Percentiles rank a stretch among this genome's conserved stretches.
phyloP scores from a whole-genome alignment of 2,113 vertebrate genomes.

The Pogona vitticeps region DNA sequence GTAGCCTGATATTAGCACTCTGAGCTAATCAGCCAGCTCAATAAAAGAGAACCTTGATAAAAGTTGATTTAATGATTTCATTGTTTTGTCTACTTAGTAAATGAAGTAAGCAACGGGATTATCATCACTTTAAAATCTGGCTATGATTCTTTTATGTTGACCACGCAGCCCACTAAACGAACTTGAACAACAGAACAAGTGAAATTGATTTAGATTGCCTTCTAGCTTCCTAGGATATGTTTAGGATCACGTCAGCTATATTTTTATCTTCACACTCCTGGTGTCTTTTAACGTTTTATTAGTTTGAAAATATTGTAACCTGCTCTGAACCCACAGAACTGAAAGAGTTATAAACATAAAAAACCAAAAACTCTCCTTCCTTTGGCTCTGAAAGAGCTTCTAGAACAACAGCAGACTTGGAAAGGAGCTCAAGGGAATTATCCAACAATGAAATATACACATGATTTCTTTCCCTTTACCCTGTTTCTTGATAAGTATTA shows the following conservation, averaged over 20 bases:
- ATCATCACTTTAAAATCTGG: constrained; percentile 61
- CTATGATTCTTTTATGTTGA: not conserved
- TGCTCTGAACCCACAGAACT: not conserved
- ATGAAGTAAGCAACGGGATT: constrained; percentile 69
- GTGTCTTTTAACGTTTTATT: not conserved
- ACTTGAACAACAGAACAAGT: not conserved
- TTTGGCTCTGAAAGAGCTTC: not conserved
- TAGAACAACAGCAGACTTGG: not conserved
- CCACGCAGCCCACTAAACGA: not conserved
- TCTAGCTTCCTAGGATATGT: constrained; percentile 6
- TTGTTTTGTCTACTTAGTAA: constrained; percentile 65
- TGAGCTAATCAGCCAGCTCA: too few species aligned
- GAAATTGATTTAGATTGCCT: not conserved
- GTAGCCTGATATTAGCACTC: too few species aligned
- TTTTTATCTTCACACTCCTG: not conserved
- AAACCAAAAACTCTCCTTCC: not conserved
- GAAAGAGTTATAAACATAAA: not conserved
- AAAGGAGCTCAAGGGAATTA: not conserved
- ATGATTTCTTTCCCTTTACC: not conserved
- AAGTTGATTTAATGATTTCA: constrained; percentile 24
- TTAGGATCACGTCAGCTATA: not conserved
- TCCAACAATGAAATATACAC: not conserved
- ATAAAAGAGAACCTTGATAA: constrained; percentile 48
- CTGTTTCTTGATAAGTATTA: not conserved
- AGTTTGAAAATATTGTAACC: not conserved